phyloP scores from a whole-genome alignment of 2,797 vertebrate species.

The Miopithecus talapoin region DNA sequence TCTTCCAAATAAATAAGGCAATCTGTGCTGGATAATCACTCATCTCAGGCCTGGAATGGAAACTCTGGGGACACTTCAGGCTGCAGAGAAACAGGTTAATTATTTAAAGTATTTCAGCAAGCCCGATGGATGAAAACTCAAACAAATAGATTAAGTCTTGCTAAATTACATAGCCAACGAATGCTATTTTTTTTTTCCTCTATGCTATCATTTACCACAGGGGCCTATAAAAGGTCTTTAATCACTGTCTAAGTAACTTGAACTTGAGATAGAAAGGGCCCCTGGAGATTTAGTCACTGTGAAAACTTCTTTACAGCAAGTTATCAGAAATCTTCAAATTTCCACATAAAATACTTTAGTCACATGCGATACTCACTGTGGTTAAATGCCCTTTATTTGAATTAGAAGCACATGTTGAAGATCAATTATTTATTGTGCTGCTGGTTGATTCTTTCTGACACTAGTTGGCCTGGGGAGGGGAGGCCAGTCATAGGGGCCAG shows the following conservation, averaged over 20 bases:
- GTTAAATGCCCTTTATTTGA: neutral
- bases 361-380: neutral
- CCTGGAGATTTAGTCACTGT: neutral
- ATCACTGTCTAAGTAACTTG: constrained; percentile 52
- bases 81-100: constrained; percentile 5
- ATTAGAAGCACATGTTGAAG: constrained; percentile 46
- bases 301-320: constrained; percentile 22
- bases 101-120: constrained; percentile 38
- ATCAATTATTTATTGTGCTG: constrained; percentile 26
- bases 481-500: neutral
- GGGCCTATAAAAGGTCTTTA: constrained; percentile 23
- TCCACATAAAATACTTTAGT: neutral
- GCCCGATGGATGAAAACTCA: neutral
- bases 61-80: neutral
- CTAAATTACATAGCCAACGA: constrained; percentile 9
- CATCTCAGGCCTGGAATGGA: neutral
- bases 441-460: neutral
- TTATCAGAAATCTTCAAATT: constrained; percentile 35
- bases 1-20: neutral
- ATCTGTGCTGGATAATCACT: neutral
- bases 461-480: neutral
- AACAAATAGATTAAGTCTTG: constrained; percentile 10
- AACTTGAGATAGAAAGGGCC: constrained; percentile 30
- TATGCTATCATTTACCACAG: neutral
- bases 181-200: neutral